These are phyloP conservation scores for Allacma fusca DNA, from an alignment of 2,888 invertebrate species.

Conservation along the genomic window DNA sequence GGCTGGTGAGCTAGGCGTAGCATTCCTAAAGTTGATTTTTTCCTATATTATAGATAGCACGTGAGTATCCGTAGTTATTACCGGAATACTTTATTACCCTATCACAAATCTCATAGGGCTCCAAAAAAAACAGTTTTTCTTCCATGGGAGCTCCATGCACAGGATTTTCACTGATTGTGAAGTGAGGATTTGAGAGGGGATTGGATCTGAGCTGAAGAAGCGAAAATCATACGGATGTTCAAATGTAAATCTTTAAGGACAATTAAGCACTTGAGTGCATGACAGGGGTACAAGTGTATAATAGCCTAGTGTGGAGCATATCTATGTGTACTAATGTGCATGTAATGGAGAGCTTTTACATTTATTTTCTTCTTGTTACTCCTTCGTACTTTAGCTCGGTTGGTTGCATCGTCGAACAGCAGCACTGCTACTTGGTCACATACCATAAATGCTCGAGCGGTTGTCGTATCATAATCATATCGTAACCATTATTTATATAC, in stretches of 20 bases:
- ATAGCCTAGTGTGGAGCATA: not conserved
- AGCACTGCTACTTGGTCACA: not conserved
- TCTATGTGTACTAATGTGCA: not conserved
- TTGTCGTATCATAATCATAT: slow-evolving; percentile 12
- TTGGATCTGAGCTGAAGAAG: slow-evolving; percentile 4
- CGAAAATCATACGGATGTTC: slow-evolving; percentile 12
- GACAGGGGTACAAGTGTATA: not conserved
- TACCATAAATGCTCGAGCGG: slow-evolving; percentile 13
- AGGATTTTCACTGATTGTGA: too few species aligned
- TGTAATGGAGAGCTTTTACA: not conserved
- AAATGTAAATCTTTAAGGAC: slow-evolving; percentile 16
- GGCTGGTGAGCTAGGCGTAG: not conserved
- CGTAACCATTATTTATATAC: slow-evolving; percentile 10
- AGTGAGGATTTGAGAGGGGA: not conserved
- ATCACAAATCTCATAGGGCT: too few species aligned
- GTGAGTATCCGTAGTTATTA: too few species aligned
- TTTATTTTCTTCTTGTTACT: not conserved
- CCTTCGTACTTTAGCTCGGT: not conserved
- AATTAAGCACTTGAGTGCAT: slow-evolving; percentile 13
- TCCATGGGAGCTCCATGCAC: too few species aligned
- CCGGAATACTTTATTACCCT: too few species aligned
- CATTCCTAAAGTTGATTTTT: not conserved
- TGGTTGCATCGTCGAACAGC: not conserved
- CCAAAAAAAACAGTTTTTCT: not conserved
- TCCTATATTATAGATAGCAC: not conserved